Percentiles rank a stretch among this genome's conserved stretches.
Conservation (phyloP, 2,888 invertebrate species). For the Sphinx pinastri region DNA sequence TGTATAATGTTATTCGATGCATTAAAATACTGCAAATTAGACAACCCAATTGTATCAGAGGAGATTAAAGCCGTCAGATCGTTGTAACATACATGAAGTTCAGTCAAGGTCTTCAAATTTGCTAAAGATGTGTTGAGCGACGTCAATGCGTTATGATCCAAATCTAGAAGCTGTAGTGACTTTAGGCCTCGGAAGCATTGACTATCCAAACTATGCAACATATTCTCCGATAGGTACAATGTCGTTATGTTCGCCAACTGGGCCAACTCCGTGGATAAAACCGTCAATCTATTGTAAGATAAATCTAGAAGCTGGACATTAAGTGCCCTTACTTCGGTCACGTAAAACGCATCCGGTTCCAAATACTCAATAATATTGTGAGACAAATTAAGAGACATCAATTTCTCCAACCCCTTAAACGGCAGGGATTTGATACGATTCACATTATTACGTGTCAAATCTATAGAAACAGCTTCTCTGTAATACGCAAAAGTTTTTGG, state of each 20-base stretch:
- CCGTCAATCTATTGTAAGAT: conserved; percentile 55
- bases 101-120: conserved; percentile 53
- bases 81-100: conserved; percentile 63
- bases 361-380: conserved; percentile 55
- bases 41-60: conserved; percentile 59
- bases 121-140: conserved; percentile 59
- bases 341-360: conserved; percentile 47
- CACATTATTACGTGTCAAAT: conserved; percentile 60
- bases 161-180: conserved; percentile 47
- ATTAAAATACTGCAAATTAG: conserved; percentile 56
- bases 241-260: conserved; percentile 47
- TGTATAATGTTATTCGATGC: conserved; percentile 63
- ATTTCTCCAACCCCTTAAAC: conserved; percentile 49
- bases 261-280: conserved; percentile 48
- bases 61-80: conserved; percentile 51
- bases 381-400: conserved; percentile 61
- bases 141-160: conserved; percentile 57
- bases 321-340: conserved; percentile 42
- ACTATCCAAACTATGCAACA: conserved; percentile 51
- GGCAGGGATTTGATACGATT: conserved; percentile 51
- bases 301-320: conserved; percentile 55
- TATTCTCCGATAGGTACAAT: conserved; percentile 61
- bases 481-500: conserved; percentile 59
- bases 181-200: conserved; percentile 53
- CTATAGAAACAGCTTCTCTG: conserved; percentile 46